Conservation (phyloP, 2,113 vertebrate genomes). For the Bettongia penicillata region DNA sequence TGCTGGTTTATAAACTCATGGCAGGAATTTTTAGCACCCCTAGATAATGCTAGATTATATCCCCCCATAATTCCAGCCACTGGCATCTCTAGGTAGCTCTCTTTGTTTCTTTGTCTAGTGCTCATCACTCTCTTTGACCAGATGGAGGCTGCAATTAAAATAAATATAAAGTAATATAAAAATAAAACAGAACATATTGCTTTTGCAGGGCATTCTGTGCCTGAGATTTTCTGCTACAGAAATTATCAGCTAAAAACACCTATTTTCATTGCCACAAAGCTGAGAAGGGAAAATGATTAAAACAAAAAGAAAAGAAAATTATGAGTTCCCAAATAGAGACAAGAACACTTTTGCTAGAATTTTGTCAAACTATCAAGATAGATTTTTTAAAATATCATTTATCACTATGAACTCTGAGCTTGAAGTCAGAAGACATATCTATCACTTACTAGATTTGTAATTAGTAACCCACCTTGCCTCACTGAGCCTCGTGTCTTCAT, state of each 20-base stretch:
- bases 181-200: conserved; percentile 75
- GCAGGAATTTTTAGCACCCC: conserved; percentile 46
- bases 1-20: neutral
- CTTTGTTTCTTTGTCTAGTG: conserved; percentile 63
- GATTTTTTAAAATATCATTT: neutral
- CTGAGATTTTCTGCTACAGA: conserved; percentile 71
- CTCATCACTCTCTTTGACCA: conserved; percentile 76
- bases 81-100: conserved; percentile 56
- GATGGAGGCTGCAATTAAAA: conserved; percentile 74
- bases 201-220: conserved; percentile 74
- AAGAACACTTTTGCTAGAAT: conserved; percentile 65
- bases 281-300: conserved; percentile 63
- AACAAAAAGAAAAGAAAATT: conserved; percentile 66
- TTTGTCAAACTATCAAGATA: conserved; percentile 64
- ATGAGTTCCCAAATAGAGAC: conserved; percentile 62
- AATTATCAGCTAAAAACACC: conserved; percentile 76
- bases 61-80: conserved; percentile 41
- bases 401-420: neutral
- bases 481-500: neutral
- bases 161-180: conserved; percentile 80
- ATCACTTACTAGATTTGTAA: neutral
- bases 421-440: neutral
- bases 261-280: conserved; percentile 75
- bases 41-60: conserved; percentile 5
- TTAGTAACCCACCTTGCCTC: neutral